Evolutionary conservation across 30 jellyfish, hydroid and myxozoan species (phyloP), one percentile per base, ranked within the genome.

Genomic region (Nemopilema nomurai): DNA sequence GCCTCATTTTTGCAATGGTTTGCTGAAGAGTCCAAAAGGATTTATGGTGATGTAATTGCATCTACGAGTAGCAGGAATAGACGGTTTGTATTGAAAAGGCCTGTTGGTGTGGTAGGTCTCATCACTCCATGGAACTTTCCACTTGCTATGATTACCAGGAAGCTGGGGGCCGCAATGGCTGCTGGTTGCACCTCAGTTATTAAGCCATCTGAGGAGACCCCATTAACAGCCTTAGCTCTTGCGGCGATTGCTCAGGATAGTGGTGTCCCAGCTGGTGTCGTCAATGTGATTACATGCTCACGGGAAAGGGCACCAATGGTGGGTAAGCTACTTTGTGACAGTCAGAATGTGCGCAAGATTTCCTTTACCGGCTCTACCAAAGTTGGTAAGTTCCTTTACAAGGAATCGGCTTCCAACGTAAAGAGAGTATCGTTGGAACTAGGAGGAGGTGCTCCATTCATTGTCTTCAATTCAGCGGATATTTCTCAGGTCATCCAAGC

Each of bases 31-130:
- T n/a, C n/a, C n/a, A n/a, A n/a, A n/a, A n/a, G n/a, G n/a, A n/a
- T 84, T 16, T 30, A 77, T 62, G 99, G 99, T 51, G 98, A 91
- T 32, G 69, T 83, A 8, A 62, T 90, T 49, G 90, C 96, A 17
- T 80, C 81, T 0, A 69, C 86, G 21, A 89, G 78, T 20, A 65
- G 67, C 49, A 65, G 81, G 0, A 64, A 41, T 33, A 85, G 76
- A 26, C 75, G 93, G 19, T 66, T 86, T 67, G 83, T 81, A 23
- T 19, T 79, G 73, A 87, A 90, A 51, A 93, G 91, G 64, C 99
- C 99, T 33, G 97, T 90, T 31, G 99, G 99, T 65, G 97, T 87
- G 32, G 93, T 76, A 81, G 98, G 97, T 20, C 33, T 95, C n/a
- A n/a, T n/a, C n/a, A n/a, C n/a, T n/a, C n/a, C n/a, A n/a, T n/a